Conservation (phyloP, 2,888 invertebrate genomes). For the Epsilonema sp. region DNA sequence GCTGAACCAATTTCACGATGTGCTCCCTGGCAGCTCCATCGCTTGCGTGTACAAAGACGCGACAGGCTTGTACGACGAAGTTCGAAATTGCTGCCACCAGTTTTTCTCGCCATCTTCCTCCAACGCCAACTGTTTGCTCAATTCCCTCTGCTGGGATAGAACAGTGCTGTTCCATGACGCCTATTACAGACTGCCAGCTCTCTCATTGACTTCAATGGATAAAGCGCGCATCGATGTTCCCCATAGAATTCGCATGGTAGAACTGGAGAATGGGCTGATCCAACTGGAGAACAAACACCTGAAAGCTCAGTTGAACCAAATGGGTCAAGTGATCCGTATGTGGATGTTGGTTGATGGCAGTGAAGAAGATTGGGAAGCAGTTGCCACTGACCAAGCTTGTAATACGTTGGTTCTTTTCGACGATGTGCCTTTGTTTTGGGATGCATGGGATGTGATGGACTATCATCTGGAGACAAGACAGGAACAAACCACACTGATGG, state of each 20-base stretch:
- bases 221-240: too few relatives aligned
- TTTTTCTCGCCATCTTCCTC: neutral
- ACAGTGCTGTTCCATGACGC: too few relatives aligned
- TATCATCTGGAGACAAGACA: conserved; percentile 36
- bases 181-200: too few relatives aligned
- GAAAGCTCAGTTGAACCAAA: too few relatives aligned
- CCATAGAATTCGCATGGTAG: too few relatives aligned
- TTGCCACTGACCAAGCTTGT: conserved; percentile 10
- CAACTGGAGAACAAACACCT: too few relatives aligned
- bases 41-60: conserved; percentile 30
- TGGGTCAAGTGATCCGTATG: too few relatives aligned
- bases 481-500: too few relatives aligned
- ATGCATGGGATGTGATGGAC: conserved; percentile 40
- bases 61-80: conserved; percentile 17
- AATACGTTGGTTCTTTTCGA: conserved; percentile 36
- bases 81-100: neutral
- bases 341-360: too few relatives aligned
- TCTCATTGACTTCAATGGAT: too few relatives aligned
- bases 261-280: too few relatives aligned
- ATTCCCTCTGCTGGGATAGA: neutral
- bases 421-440: conserved; percentile 38
- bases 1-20: conserved; percentile 39
- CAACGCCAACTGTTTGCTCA: neutral
- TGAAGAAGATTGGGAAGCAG: too few relatives aligned
- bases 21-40: conserved; percentile 37